Percentiles rank a stretch among this genome's conserved stretches.
Conservation (phyloP, 1,140 invertebrate species). For the Drosophila rhopaloa region DNA sequence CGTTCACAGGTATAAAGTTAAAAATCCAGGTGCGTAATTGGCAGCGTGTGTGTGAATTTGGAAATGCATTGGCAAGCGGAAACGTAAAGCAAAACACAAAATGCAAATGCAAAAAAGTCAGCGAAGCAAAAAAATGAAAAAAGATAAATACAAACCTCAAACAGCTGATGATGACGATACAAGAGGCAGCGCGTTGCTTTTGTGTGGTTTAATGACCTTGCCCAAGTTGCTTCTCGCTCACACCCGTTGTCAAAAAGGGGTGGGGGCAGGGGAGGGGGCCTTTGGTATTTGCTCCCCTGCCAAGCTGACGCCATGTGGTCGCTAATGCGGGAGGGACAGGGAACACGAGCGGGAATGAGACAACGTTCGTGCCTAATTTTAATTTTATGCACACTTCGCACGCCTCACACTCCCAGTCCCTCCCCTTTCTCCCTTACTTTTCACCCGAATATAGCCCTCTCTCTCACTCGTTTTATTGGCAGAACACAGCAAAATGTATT, state of each 20-base stretch:
- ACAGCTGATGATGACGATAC: constrained; percentile 51
- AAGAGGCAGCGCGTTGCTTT: constrained; percentile 43
- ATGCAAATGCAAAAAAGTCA: constrained; percentile 48
- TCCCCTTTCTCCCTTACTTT: not conserved
- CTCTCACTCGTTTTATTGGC: constrained; percentile 52
- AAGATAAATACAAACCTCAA: constrained; percentile 33
- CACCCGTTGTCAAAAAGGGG: constrained; percentile 5
- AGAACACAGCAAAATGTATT: constrained; percentile 60
- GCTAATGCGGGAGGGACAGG: constrained; percentile 8
- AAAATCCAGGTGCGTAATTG: constrained; percentile 9
- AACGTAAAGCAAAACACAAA: constrained; percentile 67
- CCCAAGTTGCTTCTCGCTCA: constrained; percentile 67
- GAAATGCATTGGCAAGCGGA: constrained; percentile 73
- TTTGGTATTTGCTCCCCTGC: constrained; percentile 66
- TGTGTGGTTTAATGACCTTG: constrained; percentile 81
- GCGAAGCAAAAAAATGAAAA: constrained; percentile 14
- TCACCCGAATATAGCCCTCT: not conserved
- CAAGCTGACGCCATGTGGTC: constrained; percentile 72
- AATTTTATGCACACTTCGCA: constrained; percentile 73
- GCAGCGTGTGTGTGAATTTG: constrained; percentile 20
- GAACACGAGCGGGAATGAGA: constrained; percentile 15
- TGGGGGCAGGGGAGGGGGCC: not conserved
- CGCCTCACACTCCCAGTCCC: constrained; percentile 15
- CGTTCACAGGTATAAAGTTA: not conserved
- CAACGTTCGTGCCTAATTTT: constrained; percentile 70